phyloP scores from a whole-genome alignment of 2,113 vertebrate species.

The Cnemophilus loriae region DNA sequence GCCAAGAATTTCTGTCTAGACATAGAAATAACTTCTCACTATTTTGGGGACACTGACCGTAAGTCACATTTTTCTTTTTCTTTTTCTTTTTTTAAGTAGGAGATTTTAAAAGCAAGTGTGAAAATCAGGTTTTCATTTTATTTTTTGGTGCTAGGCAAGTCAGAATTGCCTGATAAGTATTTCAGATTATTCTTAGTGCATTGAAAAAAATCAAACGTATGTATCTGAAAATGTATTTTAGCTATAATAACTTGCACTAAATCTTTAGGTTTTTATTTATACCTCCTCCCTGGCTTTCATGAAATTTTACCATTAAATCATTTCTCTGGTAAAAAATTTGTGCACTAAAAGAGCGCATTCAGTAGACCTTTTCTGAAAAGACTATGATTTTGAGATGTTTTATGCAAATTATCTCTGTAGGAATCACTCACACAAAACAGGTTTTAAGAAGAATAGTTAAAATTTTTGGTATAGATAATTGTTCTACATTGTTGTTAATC shows the following conservation, averaged over 20 bases:
- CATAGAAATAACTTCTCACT: neutral
- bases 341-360: neutral
- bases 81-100: neutral
- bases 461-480: neutral
- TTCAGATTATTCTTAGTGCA: neutral
- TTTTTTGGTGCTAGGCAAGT: neutral
- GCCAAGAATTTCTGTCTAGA: neutral
- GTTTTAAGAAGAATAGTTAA: neutral
- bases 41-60: neutral
- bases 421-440: neutral
- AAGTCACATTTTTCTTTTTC: too few relatives aligned
- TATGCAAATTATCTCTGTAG: neutral
- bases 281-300: fast-evolving
- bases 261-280: neutral
- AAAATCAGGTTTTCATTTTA: neutral
- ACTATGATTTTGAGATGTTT: neutral
- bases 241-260: neutral
- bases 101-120: neutral
- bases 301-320: neutral
- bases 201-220: neutral
- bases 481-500: neutral
- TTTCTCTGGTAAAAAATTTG: neutral
- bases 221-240: neutral
- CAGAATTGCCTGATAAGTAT: neutral
- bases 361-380: neutral